These are phyloP conservation scores for Melanchra persicariae DNA, from an alignment of 2,888 invertebrate species.

Conservation along the genomic window DNA sequence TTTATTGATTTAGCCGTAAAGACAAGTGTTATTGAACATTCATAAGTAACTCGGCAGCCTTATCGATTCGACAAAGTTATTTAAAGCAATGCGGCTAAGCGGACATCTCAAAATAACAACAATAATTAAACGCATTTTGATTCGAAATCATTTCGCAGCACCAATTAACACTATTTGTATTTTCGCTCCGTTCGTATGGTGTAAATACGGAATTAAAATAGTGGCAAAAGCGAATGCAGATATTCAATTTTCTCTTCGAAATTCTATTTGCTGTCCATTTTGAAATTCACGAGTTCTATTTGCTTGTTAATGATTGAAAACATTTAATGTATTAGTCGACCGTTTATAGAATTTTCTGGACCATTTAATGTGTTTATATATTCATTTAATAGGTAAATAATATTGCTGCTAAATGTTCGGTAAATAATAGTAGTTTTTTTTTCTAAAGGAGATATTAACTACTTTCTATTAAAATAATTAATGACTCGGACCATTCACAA, in stretches of 20 bases:
- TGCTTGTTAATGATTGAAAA: constrained; percentile 17
- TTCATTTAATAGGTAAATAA: not conserved
- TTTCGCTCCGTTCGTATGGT: not conserved
- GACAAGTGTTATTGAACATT: not conserved
- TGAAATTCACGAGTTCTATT: not conserved
- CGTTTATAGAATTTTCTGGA: not conserved
- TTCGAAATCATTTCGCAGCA: not conserved
- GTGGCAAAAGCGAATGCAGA: constrained; percentile 9
- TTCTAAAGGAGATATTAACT: not conserved
- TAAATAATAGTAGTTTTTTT: not conserved
- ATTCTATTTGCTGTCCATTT: constrained; percentile 24
- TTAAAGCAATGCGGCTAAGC: not conserved
- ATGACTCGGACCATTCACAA: not conserved
- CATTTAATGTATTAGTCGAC: constrained; percentile 1
- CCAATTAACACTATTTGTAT: constrained; percentile 17
- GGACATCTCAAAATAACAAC: not conserved
- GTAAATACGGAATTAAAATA: constrained; percentile 15
- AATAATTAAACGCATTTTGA: not conserved
- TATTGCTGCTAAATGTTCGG: not conserved
- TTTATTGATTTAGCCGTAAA: not conserved
- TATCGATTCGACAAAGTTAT: not conserved
- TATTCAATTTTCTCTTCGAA: constrained; percentile 23
- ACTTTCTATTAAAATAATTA: not conserved
- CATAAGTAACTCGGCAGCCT: not conserved
- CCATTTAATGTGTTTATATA: not conserved